Conservation (phyloP, 2,888 invertebrate species). For the Poecilus cupreus region DNA sequence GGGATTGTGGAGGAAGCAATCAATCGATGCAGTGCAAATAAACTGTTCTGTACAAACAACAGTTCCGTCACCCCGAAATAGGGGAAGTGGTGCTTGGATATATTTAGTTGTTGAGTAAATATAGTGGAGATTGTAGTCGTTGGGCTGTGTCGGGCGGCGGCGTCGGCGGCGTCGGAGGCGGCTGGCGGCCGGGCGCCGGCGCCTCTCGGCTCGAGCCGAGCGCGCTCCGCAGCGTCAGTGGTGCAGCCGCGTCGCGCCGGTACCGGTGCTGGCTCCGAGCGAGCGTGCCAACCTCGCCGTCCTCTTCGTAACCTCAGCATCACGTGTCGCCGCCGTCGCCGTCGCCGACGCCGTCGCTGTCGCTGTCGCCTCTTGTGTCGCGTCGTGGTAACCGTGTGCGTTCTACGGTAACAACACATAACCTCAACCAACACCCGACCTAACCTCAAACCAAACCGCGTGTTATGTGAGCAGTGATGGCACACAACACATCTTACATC, state of each 20-base stretch:
- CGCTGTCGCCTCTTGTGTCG: conserved; percentile 2
- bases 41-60: too few species aligned
- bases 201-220: conserved; percentile 62
- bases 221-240: conserved; percentile 61
- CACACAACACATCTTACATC: not conserved
- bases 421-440: not conserved
- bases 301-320: conserved; percentile 66
- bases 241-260: conserved; percentile 60
- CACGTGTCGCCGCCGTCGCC: conserved; percentile 64
- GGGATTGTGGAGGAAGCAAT: too few species aligned
- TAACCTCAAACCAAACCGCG: conserved; percentile 22
- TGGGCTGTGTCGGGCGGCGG: conserved; percentile 57
- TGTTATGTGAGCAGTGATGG: not conserved
- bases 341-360: conserved; percentile 36
- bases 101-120: not conserved
- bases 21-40: too few species aligned
- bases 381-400: not conserved
- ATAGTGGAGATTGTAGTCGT: not conserved
- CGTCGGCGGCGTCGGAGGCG: conserved; percentile 72
- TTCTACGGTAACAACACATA: not conserved
- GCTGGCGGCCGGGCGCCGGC: conserved; percentile 74
- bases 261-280: conserved; percentile 61
- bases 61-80: too few species aligned
- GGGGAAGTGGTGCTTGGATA: too few species aligned
- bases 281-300: conserved; percentile 67